A percentile compares a stretch with the other conserved stretches of the same genome.
Evolutionary conservation across 2,113 vertebrate species (phyloP).

Genomic region (Urocynchramus pylzowi): DNA sequence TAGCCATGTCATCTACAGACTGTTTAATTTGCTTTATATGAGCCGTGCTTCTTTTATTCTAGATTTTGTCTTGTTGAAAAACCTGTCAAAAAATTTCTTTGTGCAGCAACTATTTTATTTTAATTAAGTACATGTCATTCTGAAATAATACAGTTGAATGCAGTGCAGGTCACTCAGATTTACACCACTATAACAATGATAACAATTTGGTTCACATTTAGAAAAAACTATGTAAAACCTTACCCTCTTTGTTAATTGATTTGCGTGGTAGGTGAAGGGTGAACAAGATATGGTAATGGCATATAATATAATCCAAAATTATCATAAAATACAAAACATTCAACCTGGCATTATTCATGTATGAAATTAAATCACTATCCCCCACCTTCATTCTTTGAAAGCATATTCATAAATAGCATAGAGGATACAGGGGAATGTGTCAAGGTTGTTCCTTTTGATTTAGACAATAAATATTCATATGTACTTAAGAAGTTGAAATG

Average conservation of each 20-base stretch:
- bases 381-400: neutral
- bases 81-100: neutral
- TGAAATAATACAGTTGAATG: neutral
- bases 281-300: neutral
- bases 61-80: neutral
- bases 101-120: neutral
- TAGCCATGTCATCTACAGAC: neutral
- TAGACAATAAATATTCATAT: neutral
- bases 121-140: neutral
- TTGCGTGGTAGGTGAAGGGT: neutral
- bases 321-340: neutral
- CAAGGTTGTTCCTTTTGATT: neutral
- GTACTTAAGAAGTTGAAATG: neutral
- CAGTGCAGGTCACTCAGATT: neutral
- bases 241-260: neutral
- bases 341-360: neutral
- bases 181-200: neutral
- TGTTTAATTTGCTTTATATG: neutral
- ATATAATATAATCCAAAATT: neutral
- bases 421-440: neutral
- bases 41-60: neutral
- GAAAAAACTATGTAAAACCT: neutral
- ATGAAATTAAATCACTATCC: neutral
- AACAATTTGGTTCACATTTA: neutral
- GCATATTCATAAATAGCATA: neutral